These are phyloP conservation scores for Xenentodon cancila DNA, from an alignment of 2,797 vertebrate genomes.

Conservation along the genomic window DNA sequence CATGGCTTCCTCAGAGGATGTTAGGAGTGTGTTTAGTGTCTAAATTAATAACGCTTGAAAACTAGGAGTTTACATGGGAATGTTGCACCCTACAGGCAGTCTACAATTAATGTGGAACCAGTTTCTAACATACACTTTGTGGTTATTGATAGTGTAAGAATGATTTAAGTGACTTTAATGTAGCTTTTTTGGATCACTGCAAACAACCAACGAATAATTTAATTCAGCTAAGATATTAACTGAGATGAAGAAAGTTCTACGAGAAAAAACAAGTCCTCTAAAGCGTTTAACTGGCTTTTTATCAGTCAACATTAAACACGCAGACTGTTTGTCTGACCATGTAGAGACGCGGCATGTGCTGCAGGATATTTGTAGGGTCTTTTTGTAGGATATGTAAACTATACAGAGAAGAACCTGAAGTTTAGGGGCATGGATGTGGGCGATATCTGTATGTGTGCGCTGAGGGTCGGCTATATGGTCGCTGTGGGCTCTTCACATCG, in stretches of 20 bases:
- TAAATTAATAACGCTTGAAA: constrained; percentile 3
- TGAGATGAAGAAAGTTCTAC: no score
- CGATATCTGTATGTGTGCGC: constrained; percentile 29
- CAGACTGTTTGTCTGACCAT: no score
- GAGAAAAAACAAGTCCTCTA: no score
- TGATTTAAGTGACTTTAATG: background rate
- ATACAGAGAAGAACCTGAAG: constrained; percentile 10
- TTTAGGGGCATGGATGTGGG: constrained; percentile 11
- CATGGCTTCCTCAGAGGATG: background rate
- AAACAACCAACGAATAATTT: no score
- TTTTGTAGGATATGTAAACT: constrained; percentile 2
- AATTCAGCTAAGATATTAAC: no score
- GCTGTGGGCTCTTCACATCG: constrained; percentile 59
- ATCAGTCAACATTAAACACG: no score
- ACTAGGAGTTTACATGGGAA: constrained; percentile 27
- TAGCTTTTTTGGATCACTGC: background rate
- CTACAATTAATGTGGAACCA: constrained; percentile 37
- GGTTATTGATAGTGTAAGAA: background rate
- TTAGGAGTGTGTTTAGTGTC: constrained; percentile 1
- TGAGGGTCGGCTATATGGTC: constrained; percentile 38
- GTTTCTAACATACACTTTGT: background rate
- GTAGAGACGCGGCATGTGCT: background rate
- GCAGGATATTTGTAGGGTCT: background rate
- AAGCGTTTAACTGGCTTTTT: no score
- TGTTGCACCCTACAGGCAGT: constrained; percentile 58